Conservation (phyloP, 2,888 invertebrate species). For the Eumacrocentrus americanus region DNA sequence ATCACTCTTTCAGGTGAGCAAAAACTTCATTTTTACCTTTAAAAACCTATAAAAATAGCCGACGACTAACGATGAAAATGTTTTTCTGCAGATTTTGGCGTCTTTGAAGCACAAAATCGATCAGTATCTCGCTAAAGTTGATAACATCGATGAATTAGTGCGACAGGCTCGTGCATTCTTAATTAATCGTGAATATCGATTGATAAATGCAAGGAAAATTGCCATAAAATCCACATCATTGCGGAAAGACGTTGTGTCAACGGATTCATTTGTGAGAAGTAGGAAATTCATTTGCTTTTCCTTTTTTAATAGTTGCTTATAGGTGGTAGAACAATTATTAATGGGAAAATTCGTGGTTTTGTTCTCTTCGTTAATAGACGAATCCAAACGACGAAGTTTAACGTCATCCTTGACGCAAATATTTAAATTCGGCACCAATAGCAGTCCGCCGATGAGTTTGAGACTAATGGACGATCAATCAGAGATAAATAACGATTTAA, state of each 20-base stretch:
- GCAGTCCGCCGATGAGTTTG: conserved; percentile 56
- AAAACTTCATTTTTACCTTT: conserved; percentile 5
- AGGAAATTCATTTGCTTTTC: too few species aligned
- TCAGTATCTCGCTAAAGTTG: conserved; percentile 70
- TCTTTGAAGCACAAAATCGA: conserved; percentile 87
- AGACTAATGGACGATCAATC: conserved; percentile 38
- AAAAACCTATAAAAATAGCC: not conserved
- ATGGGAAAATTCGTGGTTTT: not conserved
- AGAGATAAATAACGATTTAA: conserved; percentile 47
- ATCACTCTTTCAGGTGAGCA: conserved; percentile 83
- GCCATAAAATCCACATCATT: conserved; percentile 62
- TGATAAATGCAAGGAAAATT: conserved; percentile 73
- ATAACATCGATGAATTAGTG: conserved; percentile 70
- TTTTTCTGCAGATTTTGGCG: conserved; percentile 69
- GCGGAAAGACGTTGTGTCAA: conserved; percentile 34
- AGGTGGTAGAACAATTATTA: conserved; percentile 3
- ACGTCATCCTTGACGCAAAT: conserved; percentile 78
- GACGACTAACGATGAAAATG: not conserved
- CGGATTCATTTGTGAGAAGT: conserved; percentile 59
- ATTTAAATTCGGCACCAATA: conserved; percentile 68
- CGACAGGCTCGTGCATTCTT: conserved; percentile 81
- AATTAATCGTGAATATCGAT: conserved; percentile 77
- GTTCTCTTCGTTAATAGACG: conserved; percentile 55
- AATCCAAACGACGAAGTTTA: conserved; percentile 77
- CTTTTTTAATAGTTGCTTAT: too few species aligned